These are phyloP conservation scores for Formica aserva DNA, from an alignment of 2,888 invertebrate species.

Conservation along the genomic window DNA sequence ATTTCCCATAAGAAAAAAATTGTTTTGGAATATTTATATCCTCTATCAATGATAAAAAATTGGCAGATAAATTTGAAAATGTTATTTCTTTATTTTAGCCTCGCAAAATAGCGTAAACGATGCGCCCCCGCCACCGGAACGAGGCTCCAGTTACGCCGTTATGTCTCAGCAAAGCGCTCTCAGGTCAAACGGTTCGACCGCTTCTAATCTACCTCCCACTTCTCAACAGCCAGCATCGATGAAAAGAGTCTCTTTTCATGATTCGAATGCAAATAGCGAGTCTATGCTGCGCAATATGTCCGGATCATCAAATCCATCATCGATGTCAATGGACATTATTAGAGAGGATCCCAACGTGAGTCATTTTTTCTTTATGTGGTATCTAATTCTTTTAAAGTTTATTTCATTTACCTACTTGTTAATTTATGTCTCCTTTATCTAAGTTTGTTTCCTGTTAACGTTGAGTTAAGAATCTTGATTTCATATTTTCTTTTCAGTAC, in stretches of 20 bases:
- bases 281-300: slow-evolving; percentile 81
- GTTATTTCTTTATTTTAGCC: slow-evolving; percentile 68
- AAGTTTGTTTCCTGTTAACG: neutral
- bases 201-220: slow-evolving; percentile 80
- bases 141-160: slow-evolving; percentile 95
- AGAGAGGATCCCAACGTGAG: slow-evolving; percentile 94
- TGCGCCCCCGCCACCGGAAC: slow-evolving; percentile 92
- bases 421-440: neutral
- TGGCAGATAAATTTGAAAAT: slow-evolving; percentile 16
- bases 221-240: slow-evolving; percentile 83
- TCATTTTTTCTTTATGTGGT: neutral
- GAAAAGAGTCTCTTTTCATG: slow-evolving; percentile 93
- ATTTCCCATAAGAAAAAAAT: neutral
- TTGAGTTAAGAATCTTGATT: neutral
- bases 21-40: neutral
- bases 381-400: neutral
- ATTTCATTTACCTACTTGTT: neutral
- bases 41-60: neutral
- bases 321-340: slow-evolving; percentile 87
- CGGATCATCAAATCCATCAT: slow-evolving; percentile 84
- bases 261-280: slow-evolving; percentile 85
- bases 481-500: neutral
- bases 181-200: slow-evolving; percentile 84
- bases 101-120: slow-evolving; percentile 82
- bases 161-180: slow-evolving; percentile 90